Conservation (phyloP, 2,888 invertebrate genomes). For the Catocala nupta region DNA sequence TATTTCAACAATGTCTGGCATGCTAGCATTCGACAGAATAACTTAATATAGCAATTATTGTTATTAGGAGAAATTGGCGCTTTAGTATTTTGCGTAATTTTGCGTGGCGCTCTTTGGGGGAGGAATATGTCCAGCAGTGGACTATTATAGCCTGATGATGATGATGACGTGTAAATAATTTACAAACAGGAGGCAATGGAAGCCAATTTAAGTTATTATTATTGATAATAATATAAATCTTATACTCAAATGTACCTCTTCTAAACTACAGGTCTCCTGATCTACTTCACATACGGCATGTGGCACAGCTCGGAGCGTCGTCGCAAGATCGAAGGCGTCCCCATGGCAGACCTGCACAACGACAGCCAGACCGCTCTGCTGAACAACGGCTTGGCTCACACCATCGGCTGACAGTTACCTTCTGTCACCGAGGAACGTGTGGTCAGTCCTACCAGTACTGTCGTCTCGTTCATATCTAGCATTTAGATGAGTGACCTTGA, state of each 20-base stretch:
- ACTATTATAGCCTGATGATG: too few relatives aligned
- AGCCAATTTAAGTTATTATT: too few relatives aligned
- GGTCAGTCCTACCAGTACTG: conserved; percentile 69
- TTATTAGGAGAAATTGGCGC: too few relatives aligned
- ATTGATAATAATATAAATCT: too few relatives aligned
- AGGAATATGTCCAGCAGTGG: too few relatives aligned
- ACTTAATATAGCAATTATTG: too few relatives aligned
- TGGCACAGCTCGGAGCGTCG: conserved; percentile 89
- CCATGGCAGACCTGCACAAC: conserved; percentile 69
- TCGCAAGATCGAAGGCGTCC: conserved; percentile 63
- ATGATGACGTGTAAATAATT: too few relatives aligned
- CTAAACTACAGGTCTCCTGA: conserved; percentile 87
- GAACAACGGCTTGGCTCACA: conserved; percentile 61
- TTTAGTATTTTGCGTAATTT: too few relatives aligned
- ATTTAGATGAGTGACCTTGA: conserved; percentile 56
- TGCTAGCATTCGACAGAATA: too few relatives aligned
- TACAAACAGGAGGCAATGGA: too few relatives aligned
- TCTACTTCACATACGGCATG: conserved; percentile 92
- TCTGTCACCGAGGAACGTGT: conserved; percentile 26
- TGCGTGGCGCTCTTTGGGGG: too few relatives aligned
- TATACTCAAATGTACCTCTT: background rate
- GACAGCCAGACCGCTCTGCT: conserved; percentile 77
- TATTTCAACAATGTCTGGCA: too few relatives aligned
- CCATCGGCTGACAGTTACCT: conserved; percentile 71
- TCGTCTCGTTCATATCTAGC: conserved; percentile 76